A percentile compares a stretch with the other conserved stretches of the same genome.
phyloP scores from a whole-genome alignment of 2,113 vertebrate species.

The Pachycephala philippinensis region DNA sequence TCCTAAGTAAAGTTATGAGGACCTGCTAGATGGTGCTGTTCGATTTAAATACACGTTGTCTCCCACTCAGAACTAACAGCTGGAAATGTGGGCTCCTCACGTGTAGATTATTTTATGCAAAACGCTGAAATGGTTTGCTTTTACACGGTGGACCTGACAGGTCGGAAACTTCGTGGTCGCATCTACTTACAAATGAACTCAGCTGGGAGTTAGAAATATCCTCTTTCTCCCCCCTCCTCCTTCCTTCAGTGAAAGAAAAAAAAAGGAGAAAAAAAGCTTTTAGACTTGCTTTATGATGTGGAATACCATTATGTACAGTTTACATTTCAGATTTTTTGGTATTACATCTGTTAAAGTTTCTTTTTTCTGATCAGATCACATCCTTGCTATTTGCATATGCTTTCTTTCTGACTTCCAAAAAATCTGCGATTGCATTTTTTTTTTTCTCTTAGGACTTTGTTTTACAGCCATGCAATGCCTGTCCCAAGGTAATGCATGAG shows the following conservation, averaged over 20 bases:
- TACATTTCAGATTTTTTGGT: neutral
- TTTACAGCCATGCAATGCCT: neutral
- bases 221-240: neutral
- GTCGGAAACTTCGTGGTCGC: neutral
- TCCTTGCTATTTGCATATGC: neutral
- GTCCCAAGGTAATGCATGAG: neutral
- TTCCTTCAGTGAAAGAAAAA: neutral
- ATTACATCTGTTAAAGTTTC: neutral
- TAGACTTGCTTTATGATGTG: neutral
- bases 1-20: constrained; percentile 50
- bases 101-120: neutral
- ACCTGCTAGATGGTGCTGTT: constrained; percentile 82
- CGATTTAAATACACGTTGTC: constrained; percentile 63
- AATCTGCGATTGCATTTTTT: neutral
- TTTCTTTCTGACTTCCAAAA: neutral
- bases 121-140: constrained; percentile 3
- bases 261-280: neutral
- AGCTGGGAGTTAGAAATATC: neutral
- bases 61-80: constrained; percentile 32
- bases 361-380: neutral
- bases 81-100: constrained; percentile 17
- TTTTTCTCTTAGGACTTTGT: neutral
- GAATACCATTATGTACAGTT: neutral
- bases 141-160: neutral
- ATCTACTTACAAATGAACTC: neutral